These are phyloP conservation scores for Saccostrea cuccullata DNA, from an alignment of 1,140 invertebrate genomes.

Conservation along the genomic window DNA sequence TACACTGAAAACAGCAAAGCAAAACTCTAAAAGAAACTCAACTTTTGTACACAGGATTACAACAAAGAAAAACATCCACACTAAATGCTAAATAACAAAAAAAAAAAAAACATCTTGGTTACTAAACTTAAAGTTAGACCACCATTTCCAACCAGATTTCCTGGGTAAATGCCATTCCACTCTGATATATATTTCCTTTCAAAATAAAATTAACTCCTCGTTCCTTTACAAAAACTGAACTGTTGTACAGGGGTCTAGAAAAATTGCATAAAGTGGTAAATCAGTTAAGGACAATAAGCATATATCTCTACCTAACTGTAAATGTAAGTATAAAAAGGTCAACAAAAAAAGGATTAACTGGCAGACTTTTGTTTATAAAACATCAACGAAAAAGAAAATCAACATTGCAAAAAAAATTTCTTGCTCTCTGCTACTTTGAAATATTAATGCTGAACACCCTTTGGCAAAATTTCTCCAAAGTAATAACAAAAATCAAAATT, in stretches of 20 bases:
- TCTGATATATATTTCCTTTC: neutral
- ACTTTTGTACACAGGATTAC: conserved; percentile 35
- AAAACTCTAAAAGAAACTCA: conserved; percentile 36
- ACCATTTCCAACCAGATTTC: conserved; percentile 20
- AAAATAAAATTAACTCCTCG: neutral
- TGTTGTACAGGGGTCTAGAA: conserved; percentile 23
- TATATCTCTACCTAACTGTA: conserved; percentile 20
- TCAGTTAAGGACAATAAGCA: conserved; percentile 18
- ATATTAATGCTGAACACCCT: conserved; percentile 32
- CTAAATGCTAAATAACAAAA: conserved; percentile 53
- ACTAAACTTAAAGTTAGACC: conserved; percentile 7
- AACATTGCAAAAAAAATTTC: conserved; percentile 29
- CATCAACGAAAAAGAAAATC: conserved; percentile 20
- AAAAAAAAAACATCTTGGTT: conserved; percentile 22
- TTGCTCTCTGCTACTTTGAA: conserved; percentile 14
- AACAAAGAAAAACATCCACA: conserved; percentile 41
- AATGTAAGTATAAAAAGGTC: conserved; percentile 30
- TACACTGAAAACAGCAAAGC: conserved; percentile 33
- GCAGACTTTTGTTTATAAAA: conserved; percentile 35
- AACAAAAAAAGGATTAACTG: conserved; percentile 33
- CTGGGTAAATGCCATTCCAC: conserved; percentile 25
- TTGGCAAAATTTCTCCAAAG: conserved; percentile 6
- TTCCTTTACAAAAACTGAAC: neutral
- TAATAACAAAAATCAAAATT: conserved; percentile 25
- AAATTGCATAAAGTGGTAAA: conserved; percentile 27